Evolutionary conservation across 2,888 invertebrate species (phyloP).

Genomic region (Andrena bicolor): DNA sequence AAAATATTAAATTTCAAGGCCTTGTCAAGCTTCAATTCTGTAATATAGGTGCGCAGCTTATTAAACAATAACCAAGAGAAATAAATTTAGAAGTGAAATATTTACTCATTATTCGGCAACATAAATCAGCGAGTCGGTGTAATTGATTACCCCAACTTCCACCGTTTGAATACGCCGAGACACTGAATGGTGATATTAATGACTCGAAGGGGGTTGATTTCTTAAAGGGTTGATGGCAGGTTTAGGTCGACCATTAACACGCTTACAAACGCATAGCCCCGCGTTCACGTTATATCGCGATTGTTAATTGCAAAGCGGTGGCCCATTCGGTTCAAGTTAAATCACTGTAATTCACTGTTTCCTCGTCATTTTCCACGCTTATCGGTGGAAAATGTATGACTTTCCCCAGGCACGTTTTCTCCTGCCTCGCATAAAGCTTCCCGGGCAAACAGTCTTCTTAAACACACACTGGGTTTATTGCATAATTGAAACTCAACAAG

Average conservation of each 20-base stretch:
- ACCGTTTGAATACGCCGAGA: neutral
- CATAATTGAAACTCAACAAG: neutral
- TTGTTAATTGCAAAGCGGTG: slow-evolving; percentile 13
- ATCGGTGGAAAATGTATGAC: neutral
- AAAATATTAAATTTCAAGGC: too few species aligned
- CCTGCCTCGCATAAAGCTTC: neutral
- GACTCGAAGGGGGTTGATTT: slow-evolving; percentile 11
- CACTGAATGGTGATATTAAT: slow-evolving; percentile 13
- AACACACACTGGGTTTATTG: neutral
- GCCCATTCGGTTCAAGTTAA: slow-evolving; percentile 13
- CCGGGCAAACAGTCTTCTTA: neutral
- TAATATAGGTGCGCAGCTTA: too few species aligned
- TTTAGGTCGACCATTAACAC: slow-evolving; percentile 16
- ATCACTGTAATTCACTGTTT: slow-evolving; percentile 17
- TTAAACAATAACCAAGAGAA: too few species aligned
- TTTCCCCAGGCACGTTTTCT: neutral
- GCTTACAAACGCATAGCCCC: slow-evolving; percentile 1
- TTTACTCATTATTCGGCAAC: neutral
- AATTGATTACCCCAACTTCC: slow-evolving; percentile 15
- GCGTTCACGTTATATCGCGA: neutral
- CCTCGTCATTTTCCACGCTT: neutral
- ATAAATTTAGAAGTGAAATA: neutral
- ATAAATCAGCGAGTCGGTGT: neutral
- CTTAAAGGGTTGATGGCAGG: slow-evolving; percentile 21
- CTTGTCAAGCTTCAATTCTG: too few species aligned